Evolutionary conservation across 35 echinoderm and acorn worm genomes (phyloP).

Genomic region (Apostichopus parvimensis): DNA sequence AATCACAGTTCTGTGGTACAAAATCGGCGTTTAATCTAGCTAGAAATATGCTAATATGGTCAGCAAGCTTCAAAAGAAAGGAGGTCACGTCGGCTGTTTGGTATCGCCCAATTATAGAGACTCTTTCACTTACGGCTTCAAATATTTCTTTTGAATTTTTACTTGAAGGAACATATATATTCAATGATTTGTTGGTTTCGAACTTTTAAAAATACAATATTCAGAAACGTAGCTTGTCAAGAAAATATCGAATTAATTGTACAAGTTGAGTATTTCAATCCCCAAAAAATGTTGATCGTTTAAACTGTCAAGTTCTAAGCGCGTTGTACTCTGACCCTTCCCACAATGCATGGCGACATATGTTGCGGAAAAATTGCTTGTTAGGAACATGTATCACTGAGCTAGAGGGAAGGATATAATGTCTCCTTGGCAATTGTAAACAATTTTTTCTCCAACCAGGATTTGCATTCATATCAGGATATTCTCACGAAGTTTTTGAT

Average conservation of each 20-base stretch:
- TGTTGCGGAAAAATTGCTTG: conserved; percentile 52
- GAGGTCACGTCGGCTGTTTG: conserved; percentile 11
- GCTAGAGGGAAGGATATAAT: conserved; percentile 3
- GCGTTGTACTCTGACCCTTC: conserved; percentile 38
- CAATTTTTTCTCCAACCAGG: conserved; percentile 7
- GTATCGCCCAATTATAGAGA: background rate
- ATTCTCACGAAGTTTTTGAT: conserved; percentile 31
- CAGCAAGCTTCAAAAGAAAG: background rate
- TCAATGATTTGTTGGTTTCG: too few relatives aligned
- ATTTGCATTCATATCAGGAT: conserved; percentile 24
- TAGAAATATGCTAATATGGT: conserved; percentile 1
- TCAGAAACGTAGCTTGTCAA: too few relatives aligned
- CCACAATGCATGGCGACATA: conserved; percentile 17
- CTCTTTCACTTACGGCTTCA: too few relatives aligned
- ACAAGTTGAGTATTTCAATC: background rate
- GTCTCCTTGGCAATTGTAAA: conserved; percentile 51
- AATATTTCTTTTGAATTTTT: too few relatives aligned
- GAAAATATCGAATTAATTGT: too few relatives aligned
- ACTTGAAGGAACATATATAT: too few relatives aligned
- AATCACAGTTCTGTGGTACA: too few relatives aligned
- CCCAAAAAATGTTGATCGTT: background rate
- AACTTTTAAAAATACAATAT: too few relatives aligned
- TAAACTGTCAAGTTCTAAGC: conserved; percentile 4
- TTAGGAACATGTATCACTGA: conserved; percentile 29
- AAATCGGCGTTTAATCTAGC: background rate